Evolutionary conservation across 2,113 vertebrate species (phyloP), one percentile per base, ranked within the genome.

Genomic region (Phaethornis superciliosus): DNA sequence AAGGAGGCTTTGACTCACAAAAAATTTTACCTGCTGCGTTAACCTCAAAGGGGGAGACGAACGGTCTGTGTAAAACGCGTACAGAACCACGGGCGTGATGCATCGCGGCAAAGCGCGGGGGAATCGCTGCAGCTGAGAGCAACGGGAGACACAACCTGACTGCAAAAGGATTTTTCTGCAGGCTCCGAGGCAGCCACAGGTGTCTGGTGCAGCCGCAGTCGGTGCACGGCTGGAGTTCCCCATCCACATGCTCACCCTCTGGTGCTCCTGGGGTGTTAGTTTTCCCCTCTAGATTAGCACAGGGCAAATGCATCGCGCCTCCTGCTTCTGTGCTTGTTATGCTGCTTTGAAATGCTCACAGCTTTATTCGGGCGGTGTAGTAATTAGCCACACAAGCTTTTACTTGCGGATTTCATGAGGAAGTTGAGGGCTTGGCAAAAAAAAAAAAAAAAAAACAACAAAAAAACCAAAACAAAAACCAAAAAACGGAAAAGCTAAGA

Each of bases 291-390:
- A 17, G 55, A 62, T 86, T 52, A 79, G 30, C n/a, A 16, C 13
- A 1, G 13, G 30, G 9, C 1, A 0, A 30, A 10, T 6, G 10
- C 30, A 7, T 13, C 62, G 4, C 22, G 1, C n/a, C n/a, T 27
- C 3, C 2, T 26, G 23, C n/a, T 46, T 58, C 78, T 56, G 32
- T 15, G 21, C 46, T 42, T 42, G 15, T 33, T 86, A 20, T 46
- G 65, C 7, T 32, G 28, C 58, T 72, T 62, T 51, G 30, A 42
- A 52, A 54, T 13, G n/a, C 67, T 54, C 9, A 3, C 6, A 6
- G 46, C 56, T 89, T 65, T 77, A 7, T 55, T 37, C 0, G n/a
- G 54, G 42, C 62, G 14, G 28, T 3, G 15, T 17, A 20, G 51
- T 9, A 19, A 32, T 58, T 33, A n/a, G 12, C 8, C 27, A 2